Conservation (phyloP, 1,140 invertebrate genomes). For the Neodiprion pinetum region DNA sequence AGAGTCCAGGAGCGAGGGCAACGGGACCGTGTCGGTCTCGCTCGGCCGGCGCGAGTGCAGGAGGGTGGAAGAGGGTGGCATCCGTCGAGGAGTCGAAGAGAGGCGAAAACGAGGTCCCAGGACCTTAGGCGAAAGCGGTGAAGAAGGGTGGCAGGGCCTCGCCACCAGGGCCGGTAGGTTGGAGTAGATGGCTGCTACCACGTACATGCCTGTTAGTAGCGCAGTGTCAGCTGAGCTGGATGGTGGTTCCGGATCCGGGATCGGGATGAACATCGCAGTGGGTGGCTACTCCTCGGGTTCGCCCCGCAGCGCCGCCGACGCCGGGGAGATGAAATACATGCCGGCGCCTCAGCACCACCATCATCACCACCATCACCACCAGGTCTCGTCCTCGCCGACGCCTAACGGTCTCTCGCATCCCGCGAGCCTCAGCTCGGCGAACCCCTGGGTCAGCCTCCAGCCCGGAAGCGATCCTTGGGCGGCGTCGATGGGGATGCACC, state of each 20-base stretch:
- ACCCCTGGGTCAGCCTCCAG: slow-evolving; percentile 85
- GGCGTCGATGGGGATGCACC: slow-evolving; percentile 67
- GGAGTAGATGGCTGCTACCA: slow-evolving; percentile 79
- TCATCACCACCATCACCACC: slow-evolving; percentile 74
- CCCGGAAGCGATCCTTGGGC: slow-evolving; percentile 82
- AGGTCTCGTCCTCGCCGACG: slow-evolving; percentile 71
- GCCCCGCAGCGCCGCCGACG: slow-evolving; percentile 79
- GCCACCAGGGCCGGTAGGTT: slow-evolving; percentile 28
- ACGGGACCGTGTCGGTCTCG: background rate
- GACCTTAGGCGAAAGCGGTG: background rate
- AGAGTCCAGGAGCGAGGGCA: too few relatives aligned
- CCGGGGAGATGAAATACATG: slow-evolving; percentile 94
- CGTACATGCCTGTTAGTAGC: slow-evolving; percentile 82
- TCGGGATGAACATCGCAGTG: slow-evolving; percentile 73
- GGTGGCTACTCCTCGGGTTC: slow-evolving; percentile 76
- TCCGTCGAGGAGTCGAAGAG: background rate
- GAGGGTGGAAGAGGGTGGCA: background rate
- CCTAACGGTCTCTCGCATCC: slow-evolving; percentile 73
- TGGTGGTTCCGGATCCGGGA: slow-evolving; percentile 73
- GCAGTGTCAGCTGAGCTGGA: slow-evolving; percentile 77
- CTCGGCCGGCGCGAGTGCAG: background rate
- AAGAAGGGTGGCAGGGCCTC: slow-evolving; percentile 15
- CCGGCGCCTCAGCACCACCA: slow-evolving; percentile 81
- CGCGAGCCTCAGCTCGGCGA: slow-evolving; percentile 66
- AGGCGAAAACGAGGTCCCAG: background rate